Conservation (phyloP, 2,888 invertebrate species). For the Icerya purchasi region DNA sequence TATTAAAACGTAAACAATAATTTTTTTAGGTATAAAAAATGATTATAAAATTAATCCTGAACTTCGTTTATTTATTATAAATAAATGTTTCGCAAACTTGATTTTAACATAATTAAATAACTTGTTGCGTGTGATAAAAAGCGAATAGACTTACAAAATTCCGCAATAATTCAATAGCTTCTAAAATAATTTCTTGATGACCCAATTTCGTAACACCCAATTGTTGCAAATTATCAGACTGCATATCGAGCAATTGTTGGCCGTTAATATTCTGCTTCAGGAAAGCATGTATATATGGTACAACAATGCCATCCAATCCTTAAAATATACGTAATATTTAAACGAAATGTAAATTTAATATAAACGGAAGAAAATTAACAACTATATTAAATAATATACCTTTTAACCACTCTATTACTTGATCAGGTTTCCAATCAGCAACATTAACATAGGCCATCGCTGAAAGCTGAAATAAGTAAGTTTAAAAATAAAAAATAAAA, state of each 20-base stretch:
- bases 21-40: too few relatives aligned
- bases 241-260: slow-evolving; percentile 55
- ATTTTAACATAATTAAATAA: neutral
- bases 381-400: slow-evolving; percentile 31
- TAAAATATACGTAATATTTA: too few relatives aligned
- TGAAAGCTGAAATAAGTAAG: too few relatives aligned
- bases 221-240: slow-evolving; percentile 70
- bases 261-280: slow-evolving; percentile 63
- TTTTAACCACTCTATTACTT: slow-evolving; percentile 77
- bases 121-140: neutral
- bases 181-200: slow-evolving; percentile 79
- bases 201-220: slow-evolving; percentile 69
- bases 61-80: too few relatives aligned
- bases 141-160: slow-evolving; percentile 47
- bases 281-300: slow-evolving; percentile 59
- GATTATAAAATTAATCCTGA: too few relatives aligned
- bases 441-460: slow-evolving; percentile 62
- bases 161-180: slow-evolving; percentile 72
- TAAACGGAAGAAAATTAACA: neutral
- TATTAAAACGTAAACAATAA: too few relatives aligned
- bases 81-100: too few relatives aligned
- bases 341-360: too few relatives aligned
- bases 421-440: slow-evolving; percentile 72
- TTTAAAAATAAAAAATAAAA: neutral
- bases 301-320: slow-evolving; percentile 61